Evolutionary conservation across 1,140 invertebrate genomes (phyloP).

Genomic region (Rhyzopertha dominica): DNA sequence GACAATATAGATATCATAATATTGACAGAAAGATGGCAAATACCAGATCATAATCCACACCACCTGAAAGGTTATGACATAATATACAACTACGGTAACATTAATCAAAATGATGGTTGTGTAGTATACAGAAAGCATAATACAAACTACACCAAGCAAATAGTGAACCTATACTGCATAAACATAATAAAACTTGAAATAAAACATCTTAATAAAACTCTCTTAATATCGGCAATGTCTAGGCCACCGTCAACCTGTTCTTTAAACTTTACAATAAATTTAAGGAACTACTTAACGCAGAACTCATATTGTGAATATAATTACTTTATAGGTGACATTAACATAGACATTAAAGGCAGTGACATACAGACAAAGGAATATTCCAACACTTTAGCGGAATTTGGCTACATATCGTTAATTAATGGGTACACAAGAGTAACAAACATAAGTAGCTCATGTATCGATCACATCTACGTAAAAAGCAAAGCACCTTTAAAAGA

Average conservation of each 20-base stretch:
- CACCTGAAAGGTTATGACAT: slow-evolving; percentile 1
- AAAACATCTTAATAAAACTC: not conserved
- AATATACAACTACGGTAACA: slow-evolving; percentile 1
- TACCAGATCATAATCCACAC: slow-evolving; percentile 4
- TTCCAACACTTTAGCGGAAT: slow-evolving; percentile 3
- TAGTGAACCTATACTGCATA: not conserved
- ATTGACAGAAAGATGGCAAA: slow-evolving; percentile 4
- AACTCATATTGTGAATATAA: slow-evolving; percentile 1
- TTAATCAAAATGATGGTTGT: slow-evolving; percentile 8
- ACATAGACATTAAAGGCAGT: slow-evolving; percentile 8
- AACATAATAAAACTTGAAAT: slow-evolving; percentile 1
- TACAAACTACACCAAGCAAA: not conserved
- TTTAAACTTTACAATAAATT: slow-evolving; percentile 1
- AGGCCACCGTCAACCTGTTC: slow-evolving; percentile 6
- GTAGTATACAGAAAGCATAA: slow-evolving; percentile 7
- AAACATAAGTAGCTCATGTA: slow-evolving; percentile 6
- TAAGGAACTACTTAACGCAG: slow-evolving; percentile 5
- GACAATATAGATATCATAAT: no score
- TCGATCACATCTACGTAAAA: slow-evolving; percentile 12
- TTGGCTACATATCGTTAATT: slow-evolving; percentile 3
- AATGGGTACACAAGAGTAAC: slow-evolving; percentile 12
- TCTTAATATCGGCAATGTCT: slow-evolving; percentile 2
- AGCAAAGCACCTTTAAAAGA: not conserved
- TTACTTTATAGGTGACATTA: slow-evolving; percentile 6
- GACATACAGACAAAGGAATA: slow-evolving; percentile 9